phyloP scores from a whole-genome alignment of 2,113 vertebrate species.

The Nothocercus julius region DNA sequence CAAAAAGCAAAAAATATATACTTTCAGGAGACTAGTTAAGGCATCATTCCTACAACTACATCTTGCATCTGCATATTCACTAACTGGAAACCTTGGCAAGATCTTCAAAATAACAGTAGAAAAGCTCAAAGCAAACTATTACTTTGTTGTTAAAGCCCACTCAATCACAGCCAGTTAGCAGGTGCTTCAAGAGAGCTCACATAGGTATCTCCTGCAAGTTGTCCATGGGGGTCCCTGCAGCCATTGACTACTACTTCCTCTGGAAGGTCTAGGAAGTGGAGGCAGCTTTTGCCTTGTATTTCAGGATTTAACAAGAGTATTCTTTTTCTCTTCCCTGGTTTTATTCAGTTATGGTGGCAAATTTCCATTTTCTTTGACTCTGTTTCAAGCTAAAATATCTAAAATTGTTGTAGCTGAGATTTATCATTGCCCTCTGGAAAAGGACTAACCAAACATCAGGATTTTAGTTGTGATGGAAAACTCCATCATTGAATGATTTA shows the following conservation, averaged over 20 bases:
- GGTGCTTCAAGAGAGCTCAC: background rate
- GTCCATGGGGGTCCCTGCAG: background rate
- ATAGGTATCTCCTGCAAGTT: background rate
- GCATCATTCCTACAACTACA: background rate
- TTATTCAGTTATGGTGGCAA: background rate
- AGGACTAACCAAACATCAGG: background rate
- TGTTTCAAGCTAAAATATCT: background rate
- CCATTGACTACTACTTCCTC: background rate
- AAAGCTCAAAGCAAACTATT: background rate
- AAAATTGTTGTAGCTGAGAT: background rate
- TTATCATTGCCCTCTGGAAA: background rate
- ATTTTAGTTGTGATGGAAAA: constrained; percentile 24
- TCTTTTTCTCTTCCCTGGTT: background rate
- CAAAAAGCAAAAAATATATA: background rate
- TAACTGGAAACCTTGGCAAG: background rate
- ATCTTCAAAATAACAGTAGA: background rate
- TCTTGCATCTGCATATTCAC: background rate
- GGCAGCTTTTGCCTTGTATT: background rate
- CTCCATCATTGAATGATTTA: background rate
- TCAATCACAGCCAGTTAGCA: rapidly evolving
- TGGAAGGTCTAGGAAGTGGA: background rate
- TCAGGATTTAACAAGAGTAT: background rate
- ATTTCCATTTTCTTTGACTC: constrained; percentile 9
- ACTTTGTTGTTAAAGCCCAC: background rate
- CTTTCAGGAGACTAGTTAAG: background rate